These are phyloP conservation scores for Nasonovia ribisnigri DNA, from an alignment of 2,888 invertebrate genomes.

Conservation along the genomic window DNA sequence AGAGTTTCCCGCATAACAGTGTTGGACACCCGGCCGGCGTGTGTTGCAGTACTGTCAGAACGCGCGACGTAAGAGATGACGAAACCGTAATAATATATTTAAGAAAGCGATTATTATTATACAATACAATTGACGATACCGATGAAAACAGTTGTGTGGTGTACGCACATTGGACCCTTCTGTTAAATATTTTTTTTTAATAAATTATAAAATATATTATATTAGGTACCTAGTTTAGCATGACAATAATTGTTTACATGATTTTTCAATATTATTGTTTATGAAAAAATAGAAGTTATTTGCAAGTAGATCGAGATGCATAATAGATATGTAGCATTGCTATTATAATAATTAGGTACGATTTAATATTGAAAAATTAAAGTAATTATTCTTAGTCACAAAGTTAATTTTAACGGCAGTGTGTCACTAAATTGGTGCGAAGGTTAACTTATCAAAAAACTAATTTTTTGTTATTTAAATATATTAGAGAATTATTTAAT, in stretches of 20 bases:
- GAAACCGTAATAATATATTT: not conserved
- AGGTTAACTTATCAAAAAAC: not conserved
- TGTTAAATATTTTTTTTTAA: not conserved
- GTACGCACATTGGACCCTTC: not conserved
- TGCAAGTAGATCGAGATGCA: not conserved
- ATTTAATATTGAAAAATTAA: not conserved
- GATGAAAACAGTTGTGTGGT: not conserved
- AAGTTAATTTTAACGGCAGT: not conserved
- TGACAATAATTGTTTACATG: not conserved
- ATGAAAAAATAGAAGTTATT: not conserved
- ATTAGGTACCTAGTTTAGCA: too few species aligned
- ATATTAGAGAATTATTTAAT: not conserved
- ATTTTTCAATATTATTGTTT: not conserved
- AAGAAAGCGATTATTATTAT: not conserved
- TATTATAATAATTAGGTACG: not conserved
- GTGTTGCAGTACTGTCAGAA: not conserved
- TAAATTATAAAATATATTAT: not conserved
- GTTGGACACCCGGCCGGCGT: not conserved
- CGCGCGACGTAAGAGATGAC: not conserved
- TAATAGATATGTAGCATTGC: not conserved
- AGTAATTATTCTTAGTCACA: not conserved
- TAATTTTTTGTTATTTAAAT: not conserved
- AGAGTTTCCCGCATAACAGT: not conserved
- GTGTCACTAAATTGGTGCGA: not conserved
- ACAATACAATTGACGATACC: not conserved